Evolutionary conservation across 2,888 invertebrate genomes (phyloP).

Genomic region (Ypsolopha sequella): DNA sequence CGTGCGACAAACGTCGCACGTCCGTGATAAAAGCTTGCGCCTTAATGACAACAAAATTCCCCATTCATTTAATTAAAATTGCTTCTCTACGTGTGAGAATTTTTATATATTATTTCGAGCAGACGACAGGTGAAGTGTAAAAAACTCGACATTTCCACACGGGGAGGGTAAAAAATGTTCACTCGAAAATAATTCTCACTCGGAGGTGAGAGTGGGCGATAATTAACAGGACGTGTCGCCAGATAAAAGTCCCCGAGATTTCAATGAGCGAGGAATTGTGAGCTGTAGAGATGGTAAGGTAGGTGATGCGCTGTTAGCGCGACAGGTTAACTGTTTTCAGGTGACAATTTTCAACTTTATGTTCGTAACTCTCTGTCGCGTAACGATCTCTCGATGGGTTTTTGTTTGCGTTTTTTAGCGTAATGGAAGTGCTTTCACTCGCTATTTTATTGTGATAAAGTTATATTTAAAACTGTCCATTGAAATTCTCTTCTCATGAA

Average conservation of each 20-base stretch:
- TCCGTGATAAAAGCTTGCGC: slow-evolving; percentile 24
- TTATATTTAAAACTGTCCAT: no score
- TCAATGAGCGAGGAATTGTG: slow-evolving; percentile 32
- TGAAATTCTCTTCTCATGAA: no score
- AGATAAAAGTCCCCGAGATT: slow-evolving; percentile 60
- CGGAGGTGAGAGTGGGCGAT: slow-evolving; percentile 52
- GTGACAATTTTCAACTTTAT: no score
- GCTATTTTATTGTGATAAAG: no score
- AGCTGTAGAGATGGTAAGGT: not conserved
- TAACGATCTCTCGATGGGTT: no score
- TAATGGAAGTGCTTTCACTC: no score
- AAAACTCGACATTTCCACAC: slow-evolving; percentile 62
- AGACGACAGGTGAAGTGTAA: slow-evolving; percentile 65
- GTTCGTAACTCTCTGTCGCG: no score
- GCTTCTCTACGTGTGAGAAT: slow-evolving; percentile 30
- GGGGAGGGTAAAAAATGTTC: slow-evolving; percentile 43
- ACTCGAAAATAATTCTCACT: slow-evolving; percentile 52
- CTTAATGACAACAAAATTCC: slow-evolving; percentile 33
- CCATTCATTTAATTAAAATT: slow-evolving; percentile 62
- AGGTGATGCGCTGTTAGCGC: not conserved
- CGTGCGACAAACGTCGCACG: slow-evolving; percentile 20
- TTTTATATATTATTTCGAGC: slow-evolving; percentile 41
- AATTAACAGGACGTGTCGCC: slow-evolving; percentile 68
- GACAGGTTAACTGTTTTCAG: no score
- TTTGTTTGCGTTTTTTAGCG: no score